Evolutionary conservation across 2,797 vertebrate species (phyloP), one percentile per base, ranked within the genome.

Genomic region (Megalops cyprinoides): DNA sequence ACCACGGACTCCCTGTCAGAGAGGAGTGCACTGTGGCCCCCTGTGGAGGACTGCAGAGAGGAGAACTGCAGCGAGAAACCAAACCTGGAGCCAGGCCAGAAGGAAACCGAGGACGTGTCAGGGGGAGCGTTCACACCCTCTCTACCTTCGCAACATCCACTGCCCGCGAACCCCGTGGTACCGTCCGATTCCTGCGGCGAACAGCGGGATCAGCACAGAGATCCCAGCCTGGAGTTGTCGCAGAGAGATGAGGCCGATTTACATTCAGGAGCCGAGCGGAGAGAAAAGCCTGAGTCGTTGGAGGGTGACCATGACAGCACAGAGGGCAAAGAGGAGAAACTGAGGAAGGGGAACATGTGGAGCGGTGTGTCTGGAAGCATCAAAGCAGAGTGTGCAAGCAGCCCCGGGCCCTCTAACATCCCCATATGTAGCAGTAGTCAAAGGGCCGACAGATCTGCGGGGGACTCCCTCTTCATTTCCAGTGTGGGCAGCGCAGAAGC

Each of bases 261-360:
- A 56, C 6, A 76, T 0, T 77, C 77, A 2, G 83, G 69, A 69
- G 37, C 83, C 39, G 93, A 93, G 53, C 84, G 46, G 51, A 92
- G 88, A 86, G 94, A 95, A 42, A 77, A 48, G 87, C 83, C 84
- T 80, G 39, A 23, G 1, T 28, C n/a, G 2, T 28, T 23, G 3
- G 89, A 91, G 49, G 82, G 3, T 31, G 1, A 77, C 20, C 28
- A 34, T 8, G 48, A 39, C 74, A 44, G 39, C 65, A 83, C 86
- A 5, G 89, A 87, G 48, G 60, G 46, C 0, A 75, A 65, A 80
- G 77, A 46, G 0, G 92, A 83, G 31, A 78, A 80, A 25, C 39
- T 49, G 23, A 80, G 71, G 20, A 89, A 39, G 86, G 84, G 8
- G 89, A 88, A 25, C 80, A 31, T 31, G 51, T 67, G 58, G 90